Evolutionary conservation across 2,113 vertebrate genomes (phyloP), one percentile per base, ranked within the genome.

Genomic region (Ictalurus punctatus): DNA sequence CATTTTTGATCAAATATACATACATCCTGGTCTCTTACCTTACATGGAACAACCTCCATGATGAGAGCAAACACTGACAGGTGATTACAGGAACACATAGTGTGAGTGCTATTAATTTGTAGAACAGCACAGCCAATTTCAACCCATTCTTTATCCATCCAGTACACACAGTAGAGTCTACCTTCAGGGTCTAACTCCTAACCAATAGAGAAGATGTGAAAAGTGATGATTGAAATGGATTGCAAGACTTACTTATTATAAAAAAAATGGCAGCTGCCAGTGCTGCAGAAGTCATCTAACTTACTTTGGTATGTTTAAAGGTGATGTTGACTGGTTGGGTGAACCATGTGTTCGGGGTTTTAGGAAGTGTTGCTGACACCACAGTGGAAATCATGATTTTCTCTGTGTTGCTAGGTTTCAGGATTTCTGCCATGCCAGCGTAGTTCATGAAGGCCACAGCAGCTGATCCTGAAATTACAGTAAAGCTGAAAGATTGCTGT

Each of bases 61-160:
- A 97, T 94, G 82, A 97, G 71, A 4, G 96, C 96, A 63, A 97
- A 93, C 13, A 95, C 96, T n/a, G 94, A 95, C 40, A 96, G 90
- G 0, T 88, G 95, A 16, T 91, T 86, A 84, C 96, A 97, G 92
- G 94, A 92, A 91, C 96, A 97, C 44, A 90, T 40, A 0, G 96
- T 96, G 80, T 92, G 82, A 37, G 61, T 82, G 30, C 34, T 73
- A 23, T 74, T 88, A 30, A 12, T 48, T 6, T 0, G 6, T n/a
- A 17, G 34, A 5, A 54, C 2, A 5, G 1, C 1, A 63, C 82
- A 89, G 14, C 27, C 82, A 78, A 84, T 84, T 0, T 56, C 2
- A 0, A 87, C 90, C 95, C 95, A 96, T 19, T 52, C 30, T 21
- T 54, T 86, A 6, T 76, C 40, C 6, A 86, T 59, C 90, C 88